These are phyloP conservation scores for Pluvialis apricaria DNA, from an alignment of 2,113 vertebrate species.

Conservation along the genomic window DNA sequence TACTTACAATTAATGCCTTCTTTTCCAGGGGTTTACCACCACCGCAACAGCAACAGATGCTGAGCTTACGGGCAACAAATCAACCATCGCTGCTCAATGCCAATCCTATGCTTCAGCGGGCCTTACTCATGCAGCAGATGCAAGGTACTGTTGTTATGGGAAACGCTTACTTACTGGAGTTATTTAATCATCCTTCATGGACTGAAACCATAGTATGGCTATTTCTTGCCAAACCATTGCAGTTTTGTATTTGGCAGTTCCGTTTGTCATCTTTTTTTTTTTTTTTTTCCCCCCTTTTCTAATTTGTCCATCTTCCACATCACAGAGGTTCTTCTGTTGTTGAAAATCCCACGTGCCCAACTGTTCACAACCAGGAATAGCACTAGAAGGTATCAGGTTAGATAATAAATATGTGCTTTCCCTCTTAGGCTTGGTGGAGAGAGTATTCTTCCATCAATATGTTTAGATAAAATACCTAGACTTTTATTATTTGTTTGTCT, in stretches of 20 bases:
- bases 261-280: background rate
- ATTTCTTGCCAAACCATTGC: constrained; percentile 7
- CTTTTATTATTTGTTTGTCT: background rate
- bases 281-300: background rate
- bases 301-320: background rate
- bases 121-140: constrained; percentile 94
- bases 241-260: background rate
- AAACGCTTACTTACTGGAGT: constrained; percentile 4
- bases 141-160: constrained; percentile 81
- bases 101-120: constrained; percentile 90
- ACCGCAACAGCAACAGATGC: constrained; percentile 81
- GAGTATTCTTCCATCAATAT: background rate
- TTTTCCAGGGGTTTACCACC: constrained; percentile 72
- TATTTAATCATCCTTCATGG: constrained; percentile 22
- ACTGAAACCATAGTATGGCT: background rate
- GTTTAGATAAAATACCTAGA: background rate
- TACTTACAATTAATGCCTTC: background rate
- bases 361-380: background rate
- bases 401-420: background rate
- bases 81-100: constrained; percentile 85
- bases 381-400: background rate
- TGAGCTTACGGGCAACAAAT: constrained; percentile 82
- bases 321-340: background rate
- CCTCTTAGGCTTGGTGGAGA: background rate
- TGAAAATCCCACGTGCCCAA: background rate